Evolutionary conservation across 92 coral and sea anemone genomes (phyloP).

Genomic region (Porites rus): DNA sequence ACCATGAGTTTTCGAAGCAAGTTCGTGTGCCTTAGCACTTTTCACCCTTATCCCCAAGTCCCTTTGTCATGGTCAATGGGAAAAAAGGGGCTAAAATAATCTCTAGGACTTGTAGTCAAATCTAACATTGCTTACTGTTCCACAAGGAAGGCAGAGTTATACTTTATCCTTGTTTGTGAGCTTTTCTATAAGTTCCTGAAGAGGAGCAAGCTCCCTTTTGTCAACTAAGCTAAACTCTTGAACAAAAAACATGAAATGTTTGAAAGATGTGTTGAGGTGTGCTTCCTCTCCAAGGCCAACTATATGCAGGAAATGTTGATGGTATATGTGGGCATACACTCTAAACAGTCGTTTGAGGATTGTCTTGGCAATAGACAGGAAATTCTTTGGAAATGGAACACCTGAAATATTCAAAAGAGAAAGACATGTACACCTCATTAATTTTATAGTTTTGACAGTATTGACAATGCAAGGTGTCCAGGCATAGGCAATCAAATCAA

Average conservation of each 20-base stretch:
- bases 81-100: too few relatives aligned
- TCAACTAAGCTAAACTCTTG: conserved; percentile 98
- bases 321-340: conserved; percentile 98
- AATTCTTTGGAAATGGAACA: conserved; percentile 99
- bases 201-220: conserved; percentile 94
- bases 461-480: too few relatives aligned
- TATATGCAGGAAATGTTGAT: conserved; percentile 95
- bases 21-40: too few relatives aligned
- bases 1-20: too few relatives aligned
- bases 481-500: too few relatives aligned
- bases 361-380: conserved; percentile 95
- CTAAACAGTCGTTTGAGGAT: conserved; percentile 96
- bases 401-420: conserved; percentile 54
- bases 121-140: too few relatives aligned
- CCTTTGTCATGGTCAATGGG: too few relatives aligned
- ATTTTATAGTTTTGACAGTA: too few relatives aligned
- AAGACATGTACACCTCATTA: too few relatives aligned
- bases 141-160: conserved; percentile 26
- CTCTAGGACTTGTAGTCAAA: too few relatives aligned
- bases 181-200: conserved; percentile 97
- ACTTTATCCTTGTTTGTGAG: conserved; percentile 95
- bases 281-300: conserved; percentile 99
- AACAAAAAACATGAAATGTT: conserved; percentile 98
- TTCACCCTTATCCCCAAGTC: too few relatives aligned
- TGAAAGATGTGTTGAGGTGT: conserved; percentile 98